Conservation (phyloP, 2,113 vertebrate genomes). For the Upupa epops region DNA sequence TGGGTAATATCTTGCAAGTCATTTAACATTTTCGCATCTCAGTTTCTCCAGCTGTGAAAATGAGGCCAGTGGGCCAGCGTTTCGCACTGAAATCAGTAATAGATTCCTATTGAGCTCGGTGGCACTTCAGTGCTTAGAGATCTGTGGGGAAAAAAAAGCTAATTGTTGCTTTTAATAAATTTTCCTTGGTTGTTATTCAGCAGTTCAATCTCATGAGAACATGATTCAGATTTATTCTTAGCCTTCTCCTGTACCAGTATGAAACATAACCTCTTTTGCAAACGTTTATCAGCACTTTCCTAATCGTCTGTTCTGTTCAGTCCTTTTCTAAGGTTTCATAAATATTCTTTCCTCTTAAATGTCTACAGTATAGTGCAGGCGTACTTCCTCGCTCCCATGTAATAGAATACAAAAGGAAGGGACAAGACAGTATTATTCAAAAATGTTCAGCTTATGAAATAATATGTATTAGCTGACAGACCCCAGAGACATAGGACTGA, state of each 20-base stretch:
- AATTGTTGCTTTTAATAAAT: conserved; percentile 24
- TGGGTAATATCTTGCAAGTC: conserved; percentile 41
- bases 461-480: conserved; percentile 39
- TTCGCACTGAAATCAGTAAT: conserved; percentile 4
- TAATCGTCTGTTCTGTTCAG: background rate
- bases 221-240: conserved; percentile 25
- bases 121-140: background rate
- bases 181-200: conserved; percentile 5
- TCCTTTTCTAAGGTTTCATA: background rate
- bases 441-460: conserved; percentile 52
- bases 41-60: conserved; percentile 37
- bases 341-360: background rate
- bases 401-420: conserved; percentile 28
- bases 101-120: background rate
- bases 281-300: background rate
- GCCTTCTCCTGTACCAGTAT: background rate
- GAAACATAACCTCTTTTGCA: background rate
- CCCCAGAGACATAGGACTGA: conserved; percentile 32
- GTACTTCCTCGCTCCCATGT: background rate
- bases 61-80: background rate
- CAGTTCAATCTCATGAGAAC: background rate
- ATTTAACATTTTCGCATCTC: conserved; percentile 10
- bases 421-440: conserved; percentile 44
- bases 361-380: background rate
- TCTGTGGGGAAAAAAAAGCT: background rate